phyloP scores from a whole-genome alignment of 2,113 vertebrate species.

The Barnardius zonarius region DNA sequence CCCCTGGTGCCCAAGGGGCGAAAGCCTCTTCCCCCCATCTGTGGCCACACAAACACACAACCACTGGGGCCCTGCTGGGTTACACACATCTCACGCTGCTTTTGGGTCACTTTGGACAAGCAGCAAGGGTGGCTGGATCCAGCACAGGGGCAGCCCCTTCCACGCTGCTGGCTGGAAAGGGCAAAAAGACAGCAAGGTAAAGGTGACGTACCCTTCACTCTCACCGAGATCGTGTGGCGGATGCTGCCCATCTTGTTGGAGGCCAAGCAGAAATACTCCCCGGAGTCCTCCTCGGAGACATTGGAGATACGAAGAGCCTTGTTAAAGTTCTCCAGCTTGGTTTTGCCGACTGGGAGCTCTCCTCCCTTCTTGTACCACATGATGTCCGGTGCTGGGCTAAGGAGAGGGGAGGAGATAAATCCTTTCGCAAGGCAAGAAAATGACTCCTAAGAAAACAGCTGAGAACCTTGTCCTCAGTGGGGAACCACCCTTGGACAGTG shows the following conservation, averaged over 20 bases:
- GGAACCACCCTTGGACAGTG: background rate
- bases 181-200: slow-evolving; percentile 55
- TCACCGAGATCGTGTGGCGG: slow-evolving; percentile 90
- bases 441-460: background rate
- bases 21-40: too few relatives aligned
- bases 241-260: slow-evolving; percentile 93
- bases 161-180: background rate
- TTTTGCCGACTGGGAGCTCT: slow-evolving; percentile 84
- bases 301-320: slow-evolving; percentile 88
- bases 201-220: slow-evolving; percentile 90
- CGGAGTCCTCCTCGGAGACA: slow-evolving; percentile 92
- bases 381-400: slow-evolving; percentile 89
- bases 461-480: background rate
- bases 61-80: background rate
- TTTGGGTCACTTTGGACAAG: background rate
- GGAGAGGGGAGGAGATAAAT: background rate
- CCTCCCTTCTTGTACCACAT: slow-evolving; percentile 96
- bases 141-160: background rate
- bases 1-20: fast-evolving
- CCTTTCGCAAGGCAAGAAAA: background rate
- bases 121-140: fast-evolving
- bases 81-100: fast-evolving
- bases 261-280: slow-evolving; percentile 94
- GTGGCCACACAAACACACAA: fast-evolving
- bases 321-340: slow-evolving; percentile 88